Conservation (phyloP, 2,888 invertebrate species). For the Oligia fasciuncula region DNA sequence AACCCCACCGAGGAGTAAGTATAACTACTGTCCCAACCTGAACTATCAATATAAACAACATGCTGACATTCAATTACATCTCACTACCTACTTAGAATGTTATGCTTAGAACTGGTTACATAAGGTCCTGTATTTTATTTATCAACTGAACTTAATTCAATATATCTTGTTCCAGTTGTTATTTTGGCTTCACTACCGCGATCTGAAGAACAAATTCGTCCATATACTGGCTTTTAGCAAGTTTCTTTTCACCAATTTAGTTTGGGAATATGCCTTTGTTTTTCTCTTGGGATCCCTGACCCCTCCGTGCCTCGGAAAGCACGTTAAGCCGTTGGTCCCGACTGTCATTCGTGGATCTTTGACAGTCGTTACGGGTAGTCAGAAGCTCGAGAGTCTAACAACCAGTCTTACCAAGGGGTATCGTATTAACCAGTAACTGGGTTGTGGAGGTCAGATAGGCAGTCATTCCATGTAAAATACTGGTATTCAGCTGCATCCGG, state of each 20-base stretch:
- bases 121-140: neutral
- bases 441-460: no score
- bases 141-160: neutral
- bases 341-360: no score
- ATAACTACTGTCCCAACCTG: neutral
- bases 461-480: no score
- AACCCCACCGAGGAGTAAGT: slow-evolving; percentile 43
- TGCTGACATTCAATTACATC: slow-evolving; percentile 2
- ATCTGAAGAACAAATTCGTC: neutral
- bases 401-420: no score
- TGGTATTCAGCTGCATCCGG: no score
- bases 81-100: neutral
- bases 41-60: slow-evolving; percentile 7
- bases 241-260: neutral
- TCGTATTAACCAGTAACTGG: no score
- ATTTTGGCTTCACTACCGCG: neutral
- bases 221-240: neutral
- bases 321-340: no score
- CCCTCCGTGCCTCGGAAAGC: no score
- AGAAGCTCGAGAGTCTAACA: no score
- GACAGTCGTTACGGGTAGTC: no score
- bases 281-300: neutral
- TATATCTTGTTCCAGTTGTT: neutral
- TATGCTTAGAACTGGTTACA: neutral
- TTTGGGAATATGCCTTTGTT: neutral